These are phyloP conservation scores for Steinernema scapterisci DNA, from an alignment of 2,888 invertebrate genomes.

Conservation along the genomic window DNA sequence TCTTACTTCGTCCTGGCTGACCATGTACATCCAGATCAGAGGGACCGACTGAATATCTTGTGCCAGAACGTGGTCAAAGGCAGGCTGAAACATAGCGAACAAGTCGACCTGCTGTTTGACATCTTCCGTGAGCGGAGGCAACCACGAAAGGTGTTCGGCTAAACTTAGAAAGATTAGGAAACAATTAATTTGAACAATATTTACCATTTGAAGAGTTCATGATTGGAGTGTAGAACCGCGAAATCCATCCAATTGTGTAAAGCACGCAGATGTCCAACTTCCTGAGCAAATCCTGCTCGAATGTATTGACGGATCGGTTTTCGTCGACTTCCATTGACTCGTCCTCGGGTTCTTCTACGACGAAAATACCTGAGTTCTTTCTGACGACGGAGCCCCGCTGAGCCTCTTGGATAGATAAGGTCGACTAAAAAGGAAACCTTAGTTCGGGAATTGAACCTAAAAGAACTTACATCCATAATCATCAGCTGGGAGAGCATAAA, in stretches of 20 bases:
- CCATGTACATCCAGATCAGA: conserved; percentile 60
- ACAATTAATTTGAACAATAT: background rate
- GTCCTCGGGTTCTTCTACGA: background rate
- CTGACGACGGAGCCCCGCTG: too few species aligned
- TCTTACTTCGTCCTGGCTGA: conserved; percentile 47
- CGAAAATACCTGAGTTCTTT: background rate
- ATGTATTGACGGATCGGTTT: too few species aligned
- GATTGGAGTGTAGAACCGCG: conserved; percentile 19
- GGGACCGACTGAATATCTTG: conserved; percentile 53
- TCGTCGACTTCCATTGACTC: background rate
- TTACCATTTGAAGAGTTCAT: conserved; percentile 9
- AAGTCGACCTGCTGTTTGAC: conserved; percentile 31
- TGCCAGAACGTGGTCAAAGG: conserved; percentile 53
- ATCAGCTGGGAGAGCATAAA: background rate
- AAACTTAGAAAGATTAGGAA: background rate
- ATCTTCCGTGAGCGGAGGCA: background rate
- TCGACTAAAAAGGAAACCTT: background rate
- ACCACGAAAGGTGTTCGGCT: background rate
- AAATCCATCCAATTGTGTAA: conserved; percentile 2
- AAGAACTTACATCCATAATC: background rate
- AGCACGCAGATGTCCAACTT: background rate
- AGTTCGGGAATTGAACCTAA: background rate
- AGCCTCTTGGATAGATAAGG: background rate
- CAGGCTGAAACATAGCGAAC: conserved; percentile 45
- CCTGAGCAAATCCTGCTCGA: too few species aligned